Base-by-base conservation (phyloP, 2,888 invertebrate species). In the Cataglyphis albicans region DNA sequence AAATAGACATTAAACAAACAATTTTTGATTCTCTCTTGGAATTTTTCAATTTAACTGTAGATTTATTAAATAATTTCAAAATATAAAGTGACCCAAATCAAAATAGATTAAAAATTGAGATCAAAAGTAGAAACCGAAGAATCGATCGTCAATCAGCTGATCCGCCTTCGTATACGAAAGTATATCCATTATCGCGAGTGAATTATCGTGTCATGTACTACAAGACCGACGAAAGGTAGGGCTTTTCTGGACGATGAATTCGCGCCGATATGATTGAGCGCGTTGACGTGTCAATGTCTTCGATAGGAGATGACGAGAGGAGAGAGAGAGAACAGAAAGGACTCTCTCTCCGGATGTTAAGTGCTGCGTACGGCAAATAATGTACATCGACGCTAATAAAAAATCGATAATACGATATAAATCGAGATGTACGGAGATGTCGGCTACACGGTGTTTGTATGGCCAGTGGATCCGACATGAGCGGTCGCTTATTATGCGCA, bases 371-470 rank as follows among this genome's bases (percentile, higher is more conserved):
- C 32, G 64, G 86, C 83, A 87, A 91, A 70, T 78, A 78, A 91
- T 91, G 92, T 92, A 91, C 90, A 93, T 92, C 91, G 92, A 91
- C 90, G 94, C 92, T 94, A 93, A 93, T 94, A 94, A 93, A 92
- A 92, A 93, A 93, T 92, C 93, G 92, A 93, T 94, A 94, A 93
- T 32, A 32, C 93, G 93, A 92, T 93, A 94, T 94, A 94, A 94
- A 94, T 94, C 94, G 93, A 94, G 25, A 25, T 25, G 25, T 94
- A 3, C 93, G 94, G 93, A 94, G 25, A 25, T 25, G 25, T 94
- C 12, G 93, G 94, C 91, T 92, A 94, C 94, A 89, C 93, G 92
- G 92, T 91, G 91, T 94, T 92, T 94, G 94, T 94, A 93, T 91
- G 89, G 25, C 21, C 91, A 89, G 90, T 89, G 91, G 91, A 92